Evolutionary conservation across 2,113 vertebrate genomes (phyloP), one percentile per base, ranked within the genome.

Genomic region (Neopipo cinnamomea): DNA sequence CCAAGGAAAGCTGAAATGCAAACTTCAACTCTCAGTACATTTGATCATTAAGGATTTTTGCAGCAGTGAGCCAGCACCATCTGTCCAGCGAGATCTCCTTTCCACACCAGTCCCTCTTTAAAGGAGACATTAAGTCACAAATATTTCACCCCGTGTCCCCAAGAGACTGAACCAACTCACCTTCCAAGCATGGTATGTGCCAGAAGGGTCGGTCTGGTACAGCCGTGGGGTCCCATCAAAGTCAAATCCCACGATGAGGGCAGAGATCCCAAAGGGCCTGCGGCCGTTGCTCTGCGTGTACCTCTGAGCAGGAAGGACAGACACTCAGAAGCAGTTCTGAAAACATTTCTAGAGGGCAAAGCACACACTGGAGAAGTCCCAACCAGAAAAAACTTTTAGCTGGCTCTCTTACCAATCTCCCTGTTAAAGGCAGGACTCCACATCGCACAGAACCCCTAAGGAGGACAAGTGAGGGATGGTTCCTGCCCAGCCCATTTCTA

Each of bases 121-220:
- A 56, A 65, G 46, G 49, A 14, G 41, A 30, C 6, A 13, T 2
- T 3, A 55, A 77, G 18, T 50, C 73, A 27, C 27, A 18, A 47
- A 23, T 11, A 58, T 8, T 59, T 53, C 24, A 23, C 6, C 23
- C 12, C 42, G 5, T 14, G 31, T 63, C 71, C 35, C 3, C 4
- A 16, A 31, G 50, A 58, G n/a, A 6, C 11, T 27, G 49, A 12
- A 22, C 5, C 16, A 59, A 83, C 98, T 96, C 95, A 98, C 98
- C 98, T 99, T 99, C 99, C 98, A 99, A n/a, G 98, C 99, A 4
- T 99, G 99, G 95, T 99, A 99, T 0, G 98, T 99, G 41, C 99
- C 99, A 3, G 98, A 99, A 27, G 99, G 99, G 39, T 99, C 99
- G 0, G 99, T 99, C 97, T 99, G 98, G 77, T 99, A 99, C 28